A percentile compares a stretch with the other conserved stretches of the same genome.
phyloP scores from a whole-genome alignment of 2,113 vertebrate genomes.

The Bombycilla garrulus region DNA sequence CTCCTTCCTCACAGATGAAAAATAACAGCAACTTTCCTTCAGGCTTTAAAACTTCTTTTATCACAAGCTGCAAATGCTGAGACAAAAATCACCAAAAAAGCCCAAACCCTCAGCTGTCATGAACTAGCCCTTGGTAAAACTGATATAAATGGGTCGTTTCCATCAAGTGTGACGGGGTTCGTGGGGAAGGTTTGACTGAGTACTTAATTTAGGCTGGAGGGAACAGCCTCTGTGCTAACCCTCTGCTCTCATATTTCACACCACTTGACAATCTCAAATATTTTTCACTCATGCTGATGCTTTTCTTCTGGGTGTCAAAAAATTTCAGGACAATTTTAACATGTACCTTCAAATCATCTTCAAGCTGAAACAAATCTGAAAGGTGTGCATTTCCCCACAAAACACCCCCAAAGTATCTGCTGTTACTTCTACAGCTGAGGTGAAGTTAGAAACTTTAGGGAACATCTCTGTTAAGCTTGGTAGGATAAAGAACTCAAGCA shows the following conservation, averaged over 20 bases:
- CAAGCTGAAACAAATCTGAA: not conserved
- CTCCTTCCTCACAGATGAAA: not conserved
- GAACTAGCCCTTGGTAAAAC: not conserved
- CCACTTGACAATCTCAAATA: not conserved
- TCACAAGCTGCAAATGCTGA: not conserved
- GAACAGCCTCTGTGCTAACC: not conserved
- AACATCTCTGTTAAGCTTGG: not conserved
- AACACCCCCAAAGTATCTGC: not conserved
- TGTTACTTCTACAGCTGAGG: not conserved
- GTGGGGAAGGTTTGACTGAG: not conserved
- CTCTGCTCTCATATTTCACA: not conserved
- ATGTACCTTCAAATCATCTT: not conserved
- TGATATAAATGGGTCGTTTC: not conserved
- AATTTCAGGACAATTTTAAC: not conserved
- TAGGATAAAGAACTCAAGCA: not conserved
- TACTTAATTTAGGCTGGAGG: not conserved
- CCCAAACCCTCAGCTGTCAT: not conserved
- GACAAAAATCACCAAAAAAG: not conserved
- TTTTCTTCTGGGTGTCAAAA: not conserved
- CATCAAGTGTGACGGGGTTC: not conserved
- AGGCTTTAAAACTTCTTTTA: not conserved
- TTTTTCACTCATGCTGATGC: not conserved
- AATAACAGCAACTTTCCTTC: not conserved
- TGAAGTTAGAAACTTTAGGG: not conserved
- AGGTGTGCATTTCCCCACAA: not conserved